A percentile compares a stretch with the other conserved stretches of the same genome.
Evolutionary conservation across 2,888 invertebrate genomes (phyloP).

Genomic region (Polylopha cassiicola): DNA sequence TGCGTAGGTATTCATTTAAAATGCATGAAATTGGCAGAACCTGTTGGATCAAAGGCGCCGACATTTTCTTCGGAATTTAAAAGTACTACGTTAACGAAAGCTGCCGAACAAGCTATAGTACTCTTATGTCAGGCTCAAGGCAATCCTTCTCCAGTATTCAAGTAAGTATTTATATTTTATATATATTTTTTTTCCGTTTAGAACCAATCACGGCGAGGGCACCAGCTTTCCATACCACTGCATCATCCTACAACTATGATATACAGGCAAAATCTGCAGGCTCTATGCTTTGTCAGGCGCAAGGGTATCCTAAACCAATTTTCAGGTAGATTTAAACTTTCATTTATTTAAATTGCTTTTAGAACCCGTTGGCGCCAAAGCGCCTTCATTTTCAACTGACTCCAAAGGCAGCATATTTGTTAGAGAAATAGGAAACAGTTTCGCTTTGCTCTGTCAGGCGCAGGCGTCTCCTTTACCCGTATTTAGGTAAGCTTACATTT

Average conservation of each 20-base stretch:
- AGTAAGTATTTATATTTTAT: conserved; percentile 70
- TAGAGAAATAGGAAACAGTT: conserved; percentile 73
- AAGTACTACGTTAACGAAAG: conserved; percentile 77
- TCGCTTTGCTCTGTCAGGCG: conserved; percentile 80
- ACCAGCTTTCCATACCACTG: conserved; percentile 70
- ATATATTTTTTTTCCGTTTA: conserved; percentile 44
- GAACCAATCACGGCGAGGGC: conserved; percentile 72
- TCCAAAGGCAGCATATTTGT: conserved; percentile 81
- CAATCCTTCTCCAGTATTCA: conserved; percentile 81
- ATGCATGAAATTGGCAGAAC: conserved; percentile 61
- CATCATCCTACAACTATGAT: conserved; percentile 69
- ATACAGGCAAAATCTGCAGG: conserved; percentile 56
- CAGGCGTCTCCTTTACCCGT: conserved; percentile 80
- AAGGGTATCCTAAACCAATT: conserved; percentile 79
- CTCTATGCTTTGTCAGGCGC: conserved; percentile 75
- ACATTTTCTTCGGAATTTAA: conserved; percentile 76
- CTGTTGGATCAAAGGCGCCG: conserved; percentile 79
- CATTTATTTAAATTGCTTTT: conserved; percentile 35
- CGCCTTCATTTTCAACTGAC: conserved; percentile 79
- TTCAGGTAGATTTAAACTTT: conserved; percentile 77
- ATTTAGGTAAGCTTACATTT: conserved; percentile 75
- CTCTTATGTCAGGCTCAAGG: conserved; percentile 83
- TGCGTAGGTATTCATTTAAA: conserved; percentile 31
- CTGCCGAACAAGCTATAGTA: conserved; percentile 71
- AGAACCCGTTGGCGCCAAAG: conserved; percentile 81